Conservation (phyloP, 2,113 vertebrate genomes). For the Odobenus rosmarus region DNA sequence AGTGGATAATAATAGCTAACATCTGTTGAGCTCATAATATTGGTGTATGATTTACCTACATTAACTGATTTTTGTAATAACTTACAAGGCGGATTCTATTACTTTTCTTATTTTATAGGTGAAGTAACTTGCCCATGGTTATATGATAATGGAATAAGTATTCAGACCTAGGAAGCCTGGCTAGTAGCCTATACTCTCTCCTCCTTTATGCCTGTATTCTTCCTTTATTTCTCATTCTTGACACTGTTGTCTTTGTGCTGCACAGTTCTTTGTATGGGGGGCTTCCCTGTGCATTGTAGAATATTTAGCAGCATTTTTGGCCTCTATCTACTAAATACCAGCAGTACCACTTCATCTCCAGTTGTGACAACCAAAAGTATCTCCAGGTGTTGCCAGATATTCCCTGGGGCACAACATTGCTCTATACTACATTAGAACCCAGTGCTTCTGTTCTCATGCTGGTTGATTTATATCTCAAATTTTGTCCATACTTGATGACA, state of each 20-base stretch:
- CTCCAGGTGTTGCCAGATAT: background rate
- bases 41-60: background rate
- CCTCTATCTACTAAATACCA: background rate
- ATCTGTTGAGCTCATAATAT: background rate
- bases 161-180: background rate
- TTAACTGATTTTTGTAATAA: background rate
- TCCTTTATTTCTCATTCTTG: background rate
- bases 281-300: background rate
- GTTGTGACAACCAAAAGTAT: background rate
- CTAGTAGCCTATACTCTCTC: background rate
- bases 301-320: background rate
- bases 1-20: background rate
- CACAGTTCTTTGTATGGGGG: background rate
- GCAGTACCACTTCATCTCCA: background rate
- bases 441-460: background rate
- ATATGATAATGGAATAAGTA: background rate
- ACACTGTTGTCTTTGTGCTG: background rate
- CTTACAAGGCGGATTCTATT: background rate
- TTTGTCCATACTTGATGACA: background rate
- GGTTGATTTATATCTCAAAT: background rate
- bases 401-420: background rate
- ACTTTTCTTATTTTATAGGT: background rate
- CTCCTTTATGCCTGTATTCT: background rate
- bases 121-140: background rate
- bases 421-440: background rate